Evolutionary conservation across 2,113 vertebrate species (phyloP).

Genomic region (Brachypodius melanocephalos): DNA sequence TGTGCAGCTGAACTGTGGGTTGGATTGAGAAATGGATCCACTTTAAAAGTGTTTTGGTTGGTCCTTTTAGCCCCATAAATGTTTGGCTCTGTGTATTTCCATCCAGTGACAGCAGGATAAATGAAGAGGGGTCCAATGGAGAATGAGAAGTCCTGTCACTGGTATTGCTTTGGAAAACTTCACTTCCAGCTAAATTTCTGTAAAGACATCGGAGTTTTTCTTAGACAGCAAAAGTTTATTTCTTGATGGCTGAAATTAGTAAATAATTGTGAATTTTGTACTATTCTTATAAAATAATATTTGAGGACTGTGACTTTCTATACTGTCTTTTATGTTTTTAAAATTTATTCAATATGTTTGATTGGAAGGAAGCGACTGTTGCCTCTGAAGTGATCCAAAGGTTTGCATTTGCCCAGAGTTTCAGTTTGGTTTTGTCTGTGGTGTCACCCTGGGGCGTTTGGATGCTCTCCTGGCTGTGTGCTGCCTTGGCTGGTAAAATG

Average conservation of each 20-base stretch:
- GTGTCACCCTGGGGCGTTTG: neutral
- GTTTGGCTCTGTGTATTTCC: neutral
- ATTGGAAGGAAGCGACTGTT: neutral
- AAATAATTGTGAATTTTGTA: neutral
- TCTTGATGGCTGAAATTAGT: neutral
- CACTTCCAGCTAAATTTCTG: neutral
- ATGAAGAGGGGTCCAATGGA: neutral
- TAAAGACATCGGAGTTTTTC: neutral
- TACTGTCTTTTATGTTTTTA: neutral
- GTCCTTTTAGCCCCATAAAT: neutral
- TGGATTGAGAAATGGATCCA: neutral
- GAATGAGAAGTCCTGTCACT: neutral
- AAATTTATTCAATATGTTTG: neutral
- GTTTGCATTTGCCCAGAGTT: neutral
- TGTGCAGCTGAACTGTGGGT: neutral
- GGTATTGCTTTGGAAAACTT: neutral
- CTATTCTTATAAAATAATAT: neutral
- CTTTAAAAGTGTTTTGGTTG: neutral
- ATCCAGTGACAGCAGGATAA: neutral
- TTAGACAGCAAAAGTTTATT: neutral
- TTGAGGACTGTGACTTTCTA: neutral
- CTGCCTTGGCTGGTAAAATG: neutral
- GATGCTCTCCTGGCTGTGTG: neutral
- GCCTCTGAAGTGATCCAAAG: neutral
- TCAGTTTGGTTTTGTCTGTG: neutral